These are phyloP conservation scores for Elysia chlorotica DNA, from an alignment of 1,140 invertebrate genomes.

Conservation along the genomic window DNA sequence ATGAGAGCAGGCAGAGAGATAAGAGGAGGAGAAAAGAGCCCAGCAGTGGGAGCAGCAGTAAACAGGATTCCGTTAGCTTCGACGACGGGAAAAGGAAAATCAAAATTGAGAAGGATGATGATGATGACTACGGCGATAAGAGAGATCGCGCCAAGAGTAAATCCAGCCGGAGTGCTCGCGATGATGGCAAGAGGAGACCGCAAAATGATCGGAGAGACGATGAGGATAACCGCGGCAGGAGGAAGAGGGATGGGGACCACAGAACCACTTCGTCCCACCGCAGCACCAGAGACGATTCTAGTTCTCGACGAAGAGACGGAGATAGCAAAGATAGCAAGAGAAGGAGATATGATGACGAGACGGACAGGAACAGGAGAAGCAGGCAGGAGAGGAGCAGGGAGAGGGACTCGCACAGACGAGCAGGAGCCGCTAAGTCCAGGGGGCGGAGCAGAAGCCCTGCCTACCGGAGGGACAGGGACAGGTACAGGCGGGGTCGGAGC, in stretches of 20 bases:
- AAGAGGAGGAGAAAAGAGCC: too few relatives aligned
- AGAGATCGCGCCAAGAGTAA: too few relatives aligned
- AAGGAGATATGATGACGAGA: background rate
- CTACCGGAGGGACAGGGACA: background rate
- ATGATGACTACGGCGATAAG: background rate
- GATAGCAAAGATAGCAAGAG: background rate
- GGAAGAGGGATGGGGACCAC: conserved; percentile 11
- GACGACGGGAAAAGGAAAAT: background rate
- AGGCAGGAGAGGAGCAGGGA: conserved; percentile 20
- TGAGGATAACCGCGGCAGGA: background rate
- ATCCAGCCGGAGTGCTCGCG: too few relatives aligned
- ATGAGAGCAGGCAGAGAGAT: conserved; percentile 6
- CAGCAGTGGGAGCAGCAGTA: conserved; percentile 11
- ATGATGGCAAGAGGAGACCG: too few relatives aligned
- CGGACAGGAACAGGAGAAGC: background rate
- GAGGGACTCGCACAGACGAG: background rate
- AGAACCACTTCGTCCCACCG: conserved; percentile 9
- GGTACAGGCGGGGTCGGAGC: conserved; percentile 6
- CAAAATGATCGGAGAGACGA: conserved; percentile 9
- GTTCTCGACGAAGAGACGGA: background rate
- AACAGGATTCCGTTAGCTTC: conserved; percentile 10
- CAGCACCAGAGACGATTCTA: background rate
- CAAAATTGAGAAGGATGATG: conserved; percentile 12
- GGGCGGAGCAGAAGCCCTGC: too few relatives aligned
- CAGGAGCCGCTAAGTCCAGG: too few relatives aligned